These are phyloP conservation scores for Conops quadrifasciatus DNA, from an alignment of 2,888 invertebrate species.

Conservation along the genomic window DNA sequence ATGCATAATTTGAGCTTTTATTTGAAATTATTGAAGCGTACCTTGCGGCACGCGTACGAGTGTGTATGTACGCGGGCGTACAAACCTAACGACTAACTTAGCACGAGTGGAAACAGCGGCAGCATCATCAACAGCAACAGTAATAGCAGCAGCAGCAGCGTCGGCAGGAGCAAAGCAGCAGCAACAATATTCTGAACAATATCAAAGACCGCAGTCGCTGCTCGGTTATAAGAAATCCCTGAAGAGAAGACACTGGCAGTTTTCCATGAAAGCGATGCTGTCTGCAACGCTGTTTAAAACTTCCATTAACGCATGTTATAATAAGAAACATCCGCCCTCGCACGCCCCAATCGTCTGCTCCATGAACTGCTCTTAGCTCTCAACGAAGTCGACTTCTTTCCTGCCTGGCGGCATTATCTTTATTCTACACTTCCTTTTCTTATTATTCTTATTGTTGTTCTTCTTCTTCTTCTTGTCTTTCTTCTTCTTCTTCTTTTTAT, in stretches of 20 bases:
- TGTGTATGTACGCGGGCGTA: neutral
- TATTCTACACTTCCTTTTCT: no score
- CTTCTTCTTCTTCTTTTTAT: neutral
- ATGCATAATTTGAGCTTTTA: slow-evolving; percentile 9
- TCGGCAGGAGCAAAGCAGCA: neutral
- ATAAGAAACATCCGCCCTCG: no score
- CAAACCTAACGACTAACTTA: neutral
- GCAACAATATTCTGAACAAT: neutral
- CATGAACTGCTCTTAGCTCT: no score
- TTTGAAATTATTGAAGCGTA: slow-evolving; percentile 27
- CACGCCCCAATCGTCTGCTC: no score
- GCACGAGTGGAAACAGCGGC: neutral
- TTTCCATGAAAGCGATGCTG: no score
- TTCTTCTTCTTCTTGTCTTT: no score
- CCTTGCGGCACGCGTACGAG: slow-evolving; percentile 8
- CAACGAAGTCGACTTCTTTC: no score
- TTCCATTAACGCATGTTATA: no score
- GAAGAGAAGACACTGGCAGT: no score
- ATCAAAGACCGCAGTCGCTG: neutral
- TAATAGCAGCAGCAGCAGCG: slow-evolving; percentile 8
- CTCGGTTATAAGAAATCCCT: neutral
- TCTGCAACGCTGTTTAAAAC: no score
- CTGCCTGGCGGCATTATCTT: no score
- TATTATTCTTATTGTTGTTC: no score
- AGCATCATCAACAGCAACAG: slow-evolving; percentile 8